phyloP scores from a whole-genome alignment of 2,113 vertebrate species.

The Cyanoderma ruficeps region DNA sequence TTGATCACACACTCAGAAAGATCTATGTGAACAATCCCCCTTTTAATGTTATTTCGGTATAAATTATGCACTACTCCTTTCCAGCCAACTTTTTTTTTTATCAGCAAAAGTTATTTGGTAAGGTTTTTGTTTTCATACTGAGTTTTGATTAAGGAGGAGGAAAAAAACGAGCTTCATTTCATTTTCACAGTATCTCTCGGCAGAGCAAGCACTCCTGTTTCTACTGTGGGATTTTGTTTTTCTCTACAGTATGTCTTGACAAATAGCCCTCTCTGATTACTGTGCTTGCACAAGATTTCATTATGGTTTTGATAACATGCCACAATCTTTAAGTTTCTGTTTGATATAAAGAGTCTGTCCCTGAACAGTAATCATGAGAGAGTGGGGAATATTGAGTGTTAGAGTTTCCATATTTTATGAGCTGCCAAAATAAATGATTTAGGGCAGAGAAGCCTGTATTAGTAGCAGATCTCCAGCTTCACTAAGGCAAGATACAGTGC shows the following conservation, averaged over 20 bases:
- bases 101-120: slow-evolving; percentile 53
- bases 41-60: slow-evolving; percentile 56
- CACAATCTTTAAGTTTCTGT: slow-evolving; percentile 66
- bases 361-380: slow-evolving; percentile 54
- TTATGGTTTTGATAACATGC: slow-evolving; percentile 73
- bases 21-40: slow-evolving; percentile 33
- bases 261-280: slow-evolving; percentile 71
- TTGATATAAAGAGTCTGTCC: slow-evolving; percentile 66
- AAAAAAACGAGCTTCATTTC: slow-evolving; percentile 49
- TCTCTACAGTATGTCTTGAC: slow-evolving; percentile 61
- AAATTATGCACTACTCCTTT: slow-evolving; percentile 35
- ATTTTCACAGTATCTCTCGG: slow-evolving; percentile 58
- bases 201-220: slow-evolving; percentile 54
- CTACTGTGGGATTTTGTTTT: slow-evolving; percentile 71
- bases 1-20: slow-evolving; percentile 52
- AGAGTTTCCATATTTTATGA: slow-evolving; percentile 69
- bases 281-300: slow-evolving; percentile 65
- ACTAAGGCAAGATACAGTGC: slow-evolving; percentile 31
- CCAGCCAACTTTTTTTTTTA: slow-evolving; percentile 35
- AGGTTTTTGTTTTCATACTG: slow-evolving; percentile 60
- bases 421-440: slow-evolving; percentile 71
- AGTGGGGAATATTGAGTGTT: slow-evolving; percentile 68
- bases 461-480: slow-evolving; percentile 65
- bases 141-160: slow-evolving; percentile 61
- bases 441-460: slow-evolving; percentile 44